Percentiles rank a stretch among this genome's conserved stretches.
These are phyloP conservation scores for Puntigrus tetrazona DNA, from an alignment of 2,113 vertebrate species.

Conservation along the genomic window DNA sequence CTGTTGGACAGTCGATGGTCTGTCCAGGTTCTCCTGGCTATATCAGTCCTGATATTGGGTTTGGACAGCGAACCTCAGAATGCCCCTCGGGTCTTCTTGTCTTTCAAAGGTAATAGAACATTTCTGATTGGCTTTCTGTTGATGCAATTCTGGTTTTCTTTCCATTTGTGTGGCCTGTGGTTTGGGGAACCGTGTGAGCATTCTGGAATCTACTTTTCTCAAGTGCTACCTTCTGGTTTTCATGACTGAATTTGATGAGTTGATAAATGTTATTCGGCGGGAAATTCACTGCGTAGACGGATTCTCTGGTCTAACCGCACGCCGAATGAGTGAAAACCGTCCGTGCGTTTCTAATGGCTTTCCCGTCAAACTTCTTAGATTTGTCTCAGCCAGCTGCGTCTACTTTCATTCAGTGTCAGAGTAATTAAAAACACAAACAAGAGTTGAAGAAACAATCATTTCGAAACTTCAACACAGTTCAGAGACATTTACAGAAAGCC, in stretches of 20 bases:
- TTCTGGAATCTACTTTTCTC: conserved; percentile 4
- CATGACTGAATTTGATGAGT: conserved; percentile 51
- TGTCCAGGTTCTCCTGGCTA: conserved; percentile 67
- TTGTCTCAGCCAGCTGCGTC: conserved; percentile 68
- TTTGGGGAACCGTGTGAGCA: background rate
- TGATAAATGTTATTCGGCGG: conserved; percentile 48
- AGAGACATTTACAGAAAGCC: background rate
- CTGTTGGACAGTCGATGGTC: conserved; percentile 66
- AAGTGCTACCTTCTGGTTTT: conserved; percentile 11
- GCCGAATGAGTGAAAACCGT: conserved; percentile 50
- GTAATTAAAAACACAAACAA: conserved; percentile 63
- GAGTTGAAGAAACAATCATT: conserved; percentile 25
- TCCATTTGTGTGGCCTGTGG: conserved; percentile 14
- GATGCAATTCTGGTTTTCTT: background rate
- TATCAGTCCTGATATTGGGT: conserved; percentile 62
- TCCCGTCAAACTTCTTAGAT: conserved; percentile 55
- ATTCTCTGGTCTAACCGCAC: conserved; percentile 52
- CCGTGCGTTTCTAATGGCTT: conserved; percentile 53
- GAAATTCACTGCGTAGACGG: conserved; percentile 55
- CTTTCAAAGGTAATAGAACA: conserved; percentile 77
- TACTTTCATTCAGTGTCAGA: conserved; percentile 52
- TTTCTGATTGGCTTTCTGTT: background rate
- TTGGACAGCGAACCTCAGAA: conserved; percentile 69
- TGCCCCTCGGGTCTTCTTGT: conserved; percentile 76
- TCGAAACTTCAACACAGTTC: conserved; percentile 32